Conservation (phyloP, 2,888 invertebrate genomes). For the Liodrosophila aerea region DNA sequence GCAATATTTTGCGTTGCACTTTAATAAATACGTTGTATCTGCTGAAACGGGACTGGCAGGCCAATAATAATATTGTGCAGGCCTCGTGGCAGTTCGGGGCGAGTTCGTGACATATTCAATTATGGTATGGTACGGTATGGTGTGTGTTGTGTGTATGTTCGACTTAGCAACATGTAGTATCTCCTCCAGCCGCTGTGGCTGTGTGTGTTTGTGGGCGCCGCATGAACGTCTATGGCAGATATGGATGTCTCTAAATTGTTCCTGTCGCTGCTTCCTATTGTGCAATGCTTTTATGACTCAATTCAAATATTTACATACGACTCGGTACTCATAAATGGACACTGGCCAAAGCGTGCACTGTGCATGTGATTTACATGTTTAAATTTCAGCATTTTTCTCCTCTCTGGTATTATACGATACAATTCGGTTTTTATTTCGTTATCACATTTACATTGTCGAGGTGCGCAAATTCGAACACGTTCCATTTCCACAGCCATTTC, state of each 20-base stretch:
- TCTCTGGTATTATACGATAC: not conserved
- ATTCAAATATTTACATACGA: constrained; percentile 62
- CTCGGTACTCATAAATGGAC: constrained; percentile 49
- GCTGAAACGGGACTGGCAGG: constrained; percentile 13
- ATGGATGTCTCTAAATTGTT: constrained; percentile 49
- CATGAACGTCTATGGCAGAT: constrained; percentile 49
- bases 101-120: constrained; percentile 65
- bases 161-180: constrained; percentile 19
- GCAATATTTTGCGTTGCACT: constrained; percentile 33
- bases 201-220: constrained; percentile 32
- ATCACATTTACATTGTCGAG: constrained; percentile 10
- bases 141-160: constrained; percentile 5
- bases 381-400: constrained; percentile 11
- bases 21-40: constrained; percentile 49
- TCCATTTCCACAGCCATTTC: constrained; percentile 39
- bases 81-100: constrained; percentile 20
- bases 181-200: constrained; percentile 7
- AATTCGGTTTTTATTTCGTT: constrained; percentile 6
- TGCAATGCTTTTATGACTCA: constrained; percentile 68
- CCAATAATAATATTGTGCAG: constrained; percentile 23
- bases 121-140: constrained; percentile 44
- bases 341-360: constrained; percentile 35
- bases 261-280: constrained; percentile 53
- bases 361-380: constrained; percentile 58
- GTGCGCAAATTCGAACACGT: constrained; percentile 67